Evolutionary conservation across 2,113 vertebrate genomes (phyloP).

Genomic region (Syrmaticus mikado): DNA sequence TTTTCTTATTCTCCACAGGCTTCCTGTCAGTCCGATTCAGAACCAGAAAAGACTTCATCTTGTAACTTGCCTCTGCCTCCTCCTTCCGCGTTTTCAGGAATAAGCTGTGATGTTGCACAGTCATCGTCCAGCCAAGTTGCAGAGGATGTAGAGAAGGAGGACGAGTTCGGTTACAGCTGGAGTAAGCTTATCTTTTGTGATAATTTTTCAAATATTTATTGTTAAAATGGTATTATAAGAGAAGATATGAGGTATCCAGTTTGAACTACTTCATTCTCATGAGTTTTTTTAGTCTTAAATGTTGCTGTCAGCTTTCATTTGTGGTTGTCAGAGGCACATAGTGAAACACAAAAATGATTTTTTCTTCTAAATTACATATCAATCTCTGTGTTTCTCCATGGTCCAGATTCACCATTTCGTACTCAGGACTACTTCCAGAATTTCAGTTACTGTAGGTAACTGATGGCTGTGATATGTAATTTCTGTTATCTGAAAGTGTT

Average conservation of each 20-base stretch:
- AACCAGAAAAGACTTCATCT: slow-evolving; percentile 79
- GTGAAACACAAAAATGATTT: background rate
- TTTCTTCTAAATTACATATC: background rate
- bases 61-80: slow-evolving; percentile 52
- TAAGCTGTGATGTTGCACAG: slow-evolving; percentile 71
- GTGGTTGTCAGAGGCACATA: background rate
- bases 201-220: background rate
- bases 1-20: slow-evolving; percentile 78
- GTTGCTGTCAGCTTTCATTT: slow-evolving; percentile 13
- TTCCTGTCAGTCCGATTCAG: slow-evolving; percentile 76
- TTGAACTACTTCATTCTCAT: background rate
- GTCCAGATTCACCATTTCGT: background rate
- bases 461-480: background rate
- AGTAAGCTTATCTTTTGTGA: slow-evolving; percentile 82
- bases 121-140: slow-evolving; percentile 62
- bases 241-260: background rate
- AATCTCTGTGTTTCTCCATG: background rate
- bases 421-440: background rate
- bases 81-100: slow-evolving; percentile 78
- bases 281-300: background rate
- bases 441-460: background rate
- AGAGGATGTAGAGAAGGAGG: slow-evolving; percentile 79
- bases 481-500: background rate
- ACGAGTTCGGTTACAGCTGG: slow-evolving; percentile 95
- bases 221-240: background rate